Evolutionary conservation across 2,888 invertebrate species (phyloP).

Genomic region (Dasypolia templi): DNA sequence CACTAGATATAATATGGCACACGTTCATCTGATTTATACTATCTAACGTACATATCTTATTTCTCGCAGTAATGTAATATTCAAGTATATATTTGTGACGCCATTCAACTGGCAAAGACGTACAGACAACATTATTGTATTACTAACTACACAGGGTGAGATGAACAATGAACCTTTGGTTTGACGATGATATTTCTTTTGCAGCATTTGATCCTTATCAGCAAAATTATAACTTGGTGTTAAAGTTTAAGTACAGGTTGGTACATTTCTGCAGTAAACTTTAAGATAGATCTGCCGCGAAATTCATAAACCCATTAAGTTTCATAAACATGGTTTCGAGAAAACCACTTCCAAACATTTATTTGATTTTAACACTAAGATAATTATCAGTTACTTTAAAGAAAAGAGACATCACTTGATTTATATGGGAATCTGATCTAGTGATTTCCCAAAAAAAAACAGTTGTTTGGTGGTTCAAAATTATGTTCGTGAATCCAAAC

Average conservation of each 20-base stretch:
- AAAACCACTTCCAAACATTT: background rate
- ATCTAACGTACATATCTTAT: conserved; percentile 23
- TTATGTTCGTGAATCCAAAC: background rate
- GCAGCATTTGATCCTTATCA: background rate
- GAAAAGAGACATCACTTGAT: background rate
- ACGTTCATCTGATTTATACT: conserved; percentile 25
- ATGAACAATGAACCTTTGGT: conserved; percentile 1
- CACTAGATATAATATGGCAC: background rate
- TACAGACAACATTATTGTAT: conserved; percentile 19
- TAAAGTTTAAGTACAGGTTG: background rate
- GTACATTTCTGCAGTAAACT: background rate
- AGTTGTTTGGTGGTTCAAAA: background rate
- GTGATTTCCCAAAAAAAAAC: background rate
- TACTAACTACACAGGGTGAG: background rate
- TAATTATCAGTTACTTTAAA: background rate
- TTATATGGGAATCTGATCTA: background rate
- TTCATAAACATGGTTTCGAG: background rate
- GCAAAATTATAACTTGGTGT: background rate
- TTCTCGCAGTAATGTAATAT: conserved; percentile 42
- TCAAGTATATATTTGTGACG: conserved; percentile 31
- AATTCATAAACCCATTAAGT: background rate
- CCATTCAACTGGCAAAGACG: conserved; percentile 25
- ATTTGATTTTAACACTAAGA: background rate
- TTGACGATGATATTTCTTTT: background rate
- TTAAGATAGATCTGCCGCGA: background rate